Base-by-base conservation (phyloP, 1,140 invertebrate species). In the Dinothrombium tinctorium region DNA sequence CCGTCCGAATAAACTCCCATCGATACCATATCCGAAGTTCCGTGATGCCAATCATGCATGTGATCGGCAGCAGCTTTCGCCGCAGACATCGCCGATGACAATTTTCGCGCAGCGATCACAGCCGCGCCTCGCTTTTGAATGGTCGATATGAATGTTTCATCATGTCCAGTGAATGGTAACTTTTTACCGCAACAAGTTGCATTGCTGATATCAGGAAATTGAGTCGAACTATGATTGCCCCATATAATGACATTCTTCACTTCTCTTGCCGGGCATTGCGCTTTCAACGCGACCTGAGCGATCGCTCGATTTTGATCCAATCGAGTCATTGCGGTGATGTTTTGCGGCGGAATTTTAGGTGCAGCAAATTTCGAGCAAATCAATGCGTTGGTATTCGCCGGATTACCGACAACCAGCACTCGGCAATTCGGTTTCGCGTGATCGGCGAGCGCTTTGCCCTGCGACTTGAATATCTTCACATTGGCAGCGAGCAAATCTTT, bases 1-100 rank as follows among this genome's bases (percentile, higher is more conserved):
- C 90, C 92, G 64, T 95, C 86, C 15, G 86, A 94, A n/a, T 86
- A 62, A n/a, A 99, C 87, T 37, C 80, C 92, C 92, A 99, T 98
- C 35, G 86, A 94, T 6, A 94, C 84, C 35, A 26, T 33, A 21
- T 37, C 33, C 24, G 28, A 42, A 9, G 41, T 40, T 37, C 89
- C 84, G 49, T 70, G 62, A 74, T 81, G 95, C 78, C 84, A 86
- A 59, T 92, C 84, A 47, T 70, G 71, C 77, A 98, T 90, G 54
- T 98, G 90, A 62, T 98, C 92, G 52, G 75, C 79, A 36, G 90
- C 90, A 25, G 94, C 94, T 62, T 98, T 98, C 11, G 94, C 92
- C 31, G 69, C 71, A 26, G 89, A 96, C 79, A 99, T 87, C 6
- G 94, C 94, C 12, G 89, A 95, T 2, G 87, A 95, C 69, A 98